Evolutionary conservation across 2,797 vertebrate genomes (phyloP).

Genomic region (Simalia tracyae): DNA sequence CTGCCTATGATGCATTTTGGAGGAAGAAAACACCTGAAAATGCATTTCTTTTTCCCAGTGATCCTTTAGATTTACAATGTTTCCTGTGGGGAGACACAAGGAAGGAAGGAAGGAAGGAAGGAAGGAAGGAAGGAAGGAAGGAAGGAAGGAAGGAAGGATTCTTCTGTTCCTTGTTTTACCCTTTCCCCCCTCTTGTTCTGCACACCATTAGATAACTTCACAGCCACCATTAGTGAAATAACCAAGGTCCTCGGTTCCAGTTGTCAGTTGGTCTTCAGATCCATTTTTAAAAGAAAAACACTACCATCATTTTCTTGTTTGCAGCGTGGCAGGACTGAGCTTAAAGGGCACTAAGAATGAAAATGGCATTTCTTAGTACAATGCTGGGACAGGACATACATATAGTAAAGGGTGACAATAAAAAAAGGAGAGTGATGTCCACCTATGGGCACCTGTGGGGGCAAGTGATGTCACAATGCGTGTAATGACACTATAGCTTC

Average conservation of each 20-base stretch:
- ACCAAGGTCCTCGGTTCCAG: not conserved
- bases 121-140: not conserved
- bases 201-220: too few relatives aligned
- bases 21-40: not conserved
- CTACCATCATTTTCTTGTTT: too few relatives aligned
- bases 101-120: not conserved
- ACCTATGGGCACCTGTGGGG: too few relatives aligned
- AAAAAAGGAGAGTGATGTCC: too few relatives aligned
- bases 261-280: not conserved
- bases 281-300: not conserved
- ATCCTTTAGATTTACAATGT: not conserved
- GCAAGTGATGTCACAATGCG: too few relatives aligned
- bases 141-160: not conserved
- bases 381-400: too few relatives aligned
- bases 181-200: too few relatives aligned
- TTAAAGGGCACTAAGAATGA: too few relatives aligned
- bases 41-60: not conserved
- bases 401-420: too few relatives aligned
- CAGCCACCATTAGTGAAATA: not conserved
- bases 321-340: too few relatives aligned
- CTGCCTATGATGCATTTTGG: not conserved
- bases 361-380: too few relatives aligned
- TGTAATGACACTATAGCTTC: too few relatives aligned
- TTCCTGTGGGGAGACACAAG: not conserved
- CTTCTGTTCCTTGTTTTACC: not conserved